Conservation (phyloP, 2,888 invertebrate species). For the Ophioninae sp. region DNA sequence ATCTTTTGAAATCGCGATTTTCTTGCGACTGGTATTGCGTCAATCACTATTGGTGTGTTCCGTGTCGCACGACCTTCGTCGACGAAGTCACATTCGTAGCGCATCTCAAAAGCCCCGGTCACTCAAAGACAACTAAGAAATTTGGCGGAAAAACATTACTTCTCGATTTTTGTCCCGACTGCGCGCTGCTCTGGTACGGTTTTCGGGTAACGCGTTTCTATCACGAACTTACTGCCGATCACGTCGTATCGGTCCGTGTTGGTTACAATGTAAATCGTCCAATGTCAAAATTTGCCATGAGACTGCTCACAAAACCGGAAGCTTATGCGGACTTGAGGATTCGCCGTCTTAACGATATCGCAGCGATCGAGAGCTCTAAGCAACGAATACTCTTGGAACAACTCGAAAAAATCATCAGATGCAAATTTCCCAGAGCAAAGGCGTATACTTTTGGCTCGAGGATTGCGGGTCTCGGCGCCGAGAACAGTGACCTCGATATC, state of each 20-base stretch:
- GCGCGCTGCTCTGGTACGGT: slow-evolving; percentile 61
- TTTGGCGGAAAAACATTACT: slow-evolving; percentile 20
- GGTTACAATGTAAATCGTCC: slow-evolving; percentile 1
- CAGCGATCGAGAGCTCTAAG: slow-evolving; percentile 49
- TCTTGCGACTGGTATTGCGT: slow-evolving; percentile 60
- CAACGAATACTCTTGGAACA: slow-evolving; percentile 59
- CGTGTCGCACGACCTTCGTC: neutral
- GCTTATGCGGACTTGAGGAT: slow-evolving; percentile 56
- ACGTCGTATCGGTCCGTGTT: slow-evolving; percentile 46
- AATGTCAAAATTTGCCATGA: slow-evolving; percentile 39
- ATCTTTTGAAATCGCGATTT: neutral
- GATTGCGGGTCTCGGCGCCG: slow-evolving; percentile 82
- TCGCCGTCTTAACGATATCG: slow-evolving; percentile 58
- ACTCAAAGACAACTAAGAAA: neutral
- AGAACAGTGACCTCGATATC: slow-evolving; percentile 74
- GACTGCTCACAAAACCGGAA: slow-evolving; percentile 50
- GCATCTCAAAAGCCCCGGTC: slow-evolving; percentile 36
- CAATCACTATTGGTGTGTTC: slow-evolving; percentile 59
- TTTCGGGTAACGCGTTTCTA: slow-evolving; percentile 47
- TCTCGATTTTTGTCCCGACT: slow-evolving; percentile 58
- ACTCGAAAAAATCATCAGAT: slow-evolving; percentile 65
- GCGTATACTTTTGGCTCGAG: slow-evolving; percentile 85
- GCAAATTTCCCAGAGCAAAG: slow-evolving; percentile 71
- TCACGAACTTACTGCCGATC: slow-evolving; percentile 47
- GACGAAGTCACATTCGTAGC: slow-evolving; percentile 34